A percentile compares a stretch with the other conserved stretches of the same genome.
Evolutionary conservation across 2,888 invertebrate genomes (phyloP).

Genomic region (Dusona sp.): DNA sequence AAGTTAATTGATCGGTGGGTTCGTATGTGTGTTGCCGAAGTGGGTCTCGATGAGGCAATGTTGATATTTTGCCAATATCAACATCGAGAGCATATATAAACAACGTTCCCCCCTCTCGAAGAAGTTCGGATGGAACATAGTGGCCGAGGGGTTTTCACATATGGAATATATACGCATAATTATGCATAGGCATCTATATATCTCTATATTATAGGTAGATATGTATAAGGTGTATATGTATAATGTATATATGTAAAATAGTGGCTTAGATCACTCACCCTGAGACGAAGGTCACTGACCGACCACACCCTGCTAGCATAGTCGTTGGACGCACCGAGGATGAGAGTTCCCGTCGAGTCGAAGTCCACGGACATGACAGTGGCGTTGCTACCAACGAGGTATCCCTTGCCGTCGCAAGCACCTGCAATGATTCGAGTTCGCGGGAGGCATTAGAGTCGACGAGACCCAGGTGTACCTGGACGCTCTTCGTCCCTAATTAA

Average conservation of each 20-base stretch:
- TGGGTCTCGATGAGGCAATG: constrained; percentile 27
- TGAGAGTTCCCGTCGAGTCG: constrained; percentile 94
- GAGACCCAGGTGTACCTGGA: constrained; percentile 61
- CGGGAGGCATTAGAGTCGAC: constrained; percentile 65
- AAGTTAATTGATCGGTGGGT: not conserved
- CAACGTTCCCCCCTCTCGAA: not conserved
- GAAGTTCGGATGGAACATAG: constrained; percentile 25
- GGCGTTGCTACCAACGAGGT: constrained; percentile 96
- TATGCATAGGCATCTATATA: constrained; percentile 1
- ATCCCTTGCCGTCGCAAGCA: constrained; percentile 90
- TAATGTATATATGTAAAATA: constrained; percentile 23
- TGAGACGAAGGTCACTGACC: constrained; percentile 94
- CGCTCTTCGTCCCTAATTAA: constrained; percentile 74
- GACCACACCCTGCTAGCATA: constrained; percentile 99
- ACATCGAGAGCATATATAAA: constrained; percentile 30
- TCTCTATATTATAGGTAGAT: not conserved
- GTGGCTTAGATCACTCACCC: constrained; percentile 88
- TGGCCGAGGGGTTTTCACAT: constrained; percentile 19
- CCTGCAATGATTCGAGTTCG: constrained; percentile 85
- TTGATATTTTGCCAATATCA: constrained; percentile 63
- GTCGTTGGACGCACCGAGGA: constrained; percentile 98
- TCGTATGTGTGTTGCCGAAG: not conserved
- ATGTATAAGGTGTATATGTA: not conserved
- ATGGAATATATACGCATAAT: constrained; percentile 12
- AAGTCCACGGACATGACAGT: constrained; percentile 98